Evolutionary conservation across 2,113 vertebrate genomes (phyloP), one percentile per base, ranked within the genome.

Genomic region (Spea multiplicata): DNA sequence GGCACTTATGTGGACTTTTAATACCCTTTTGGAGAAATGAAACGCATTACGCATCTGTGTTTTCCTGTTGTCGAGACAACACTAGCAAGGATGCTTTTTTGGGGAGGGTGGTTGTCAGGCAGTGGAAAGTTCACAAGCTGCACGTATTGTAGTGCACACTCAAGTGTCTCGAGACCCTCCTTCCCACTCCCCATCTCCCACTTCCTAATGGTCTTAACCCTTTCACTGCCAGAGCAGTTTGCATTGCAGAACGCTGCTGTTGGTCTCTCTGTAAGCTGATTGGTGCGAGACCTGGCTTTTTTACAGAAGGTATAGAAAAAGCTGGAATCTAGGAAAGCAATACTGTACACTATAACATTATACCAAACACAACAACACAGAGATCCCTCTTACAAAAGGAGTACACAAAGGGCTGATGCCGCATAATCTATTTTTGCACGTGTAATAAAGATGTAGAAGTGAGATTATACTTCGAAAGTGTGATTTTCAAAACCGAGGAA

Each of bases 1-100:
- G 95, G 94, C 95, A 94, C 92, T 90, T 94, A 89, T 88, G 90
- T 90, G 92, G 95, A 92, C 89, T 94, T 84, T 93, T 91, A 88
- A 61, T 48, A 70, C n/a, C 52, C 52, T 49, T 44, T 62, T 62
- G 53, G 55, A 69, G 52, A n/a, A 47, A 72, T 17, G 12, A 67
- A 46, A 79, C 17, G 17, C 52, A 49, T 72, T 80, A n/a, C n/a
- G 71, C 53, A 53, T 79, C 61, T 44, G 76, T 78, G 62, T 62
- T 62, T 49, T 78, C 10, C 10, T 45, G 47, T 30, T 47, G 91
- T 88, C 89, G 89, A 85, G 88, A 90, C 86, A 50, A 61, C 62
- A 59, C 12, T 68, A 61, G 71, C 83, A 82, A 86, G 88, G 90
- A 89, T 93, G 91, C 90, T 88, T 87, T 88, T 52, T 71, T 16